Base-by-base conservation (phyloP, 2,888 invertebrate genomes). In the Dynastes maya region DNA sequence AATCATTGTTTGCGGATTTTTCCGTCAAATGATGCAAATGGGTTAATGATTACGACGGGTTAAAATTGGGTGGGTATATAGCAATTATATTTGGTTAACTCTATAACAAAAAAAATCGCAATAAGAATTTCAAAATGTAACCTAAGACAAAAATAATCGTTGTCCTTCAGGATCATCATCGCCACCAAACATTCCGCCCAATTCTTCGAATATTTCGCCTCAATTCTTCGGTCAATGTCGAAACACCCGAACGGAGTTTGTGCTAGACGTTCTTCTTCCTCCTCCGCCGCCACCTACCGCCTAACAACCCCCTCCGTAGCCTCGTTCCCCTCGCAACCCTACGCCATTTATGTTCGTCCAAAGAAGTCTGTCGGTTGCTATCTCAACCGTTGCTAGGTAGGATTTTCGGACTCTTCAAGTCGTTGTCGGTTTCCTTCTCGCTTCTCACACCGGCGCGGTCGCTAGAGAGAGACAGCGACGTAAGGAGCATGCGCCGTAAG, bases 401-500 rank as follows among this genome's bases (percentile, higher is more conserved):
- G 55, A 71, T 32, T 68, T 58, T 45, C 70, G 68, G 63, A 58
- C 68, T 51, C 67, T 49, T 53, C 67, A 67, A 76, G 67, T 65
- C 40, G 51, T 40, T n/a, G 77, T 32, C 32, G 37, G 49, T 51
- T 58, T 70, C 70, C 55, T 68, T 70, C 22, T 64, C 64, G 16
- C 49, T 55, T 45, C 40, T 37, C 40, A n/a, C 77, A 37, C 37
- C 77, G 67, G 16, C 27, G 11, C 27, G 27, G 16, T 32, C 27
- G 64, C 37, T 29, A 61, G 76, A 76, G 13, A n/a, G 77, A 77
- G 77, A 77, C 27, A 61, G 53, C 58, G 11, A 29, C 13, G 5
- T 9, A 6, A 63, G 58, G 68, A n/a, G 77, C 77, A 68, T 70
- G 77, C 77, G 77, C 70, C 82, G 84, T 92, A 53, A n/a, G 94